These are phyloP conservation scores for Zoanthus gigantus DNA, from an alignment of 92 coral and sea anemone species.

Conservation along the genomic window DNA sequence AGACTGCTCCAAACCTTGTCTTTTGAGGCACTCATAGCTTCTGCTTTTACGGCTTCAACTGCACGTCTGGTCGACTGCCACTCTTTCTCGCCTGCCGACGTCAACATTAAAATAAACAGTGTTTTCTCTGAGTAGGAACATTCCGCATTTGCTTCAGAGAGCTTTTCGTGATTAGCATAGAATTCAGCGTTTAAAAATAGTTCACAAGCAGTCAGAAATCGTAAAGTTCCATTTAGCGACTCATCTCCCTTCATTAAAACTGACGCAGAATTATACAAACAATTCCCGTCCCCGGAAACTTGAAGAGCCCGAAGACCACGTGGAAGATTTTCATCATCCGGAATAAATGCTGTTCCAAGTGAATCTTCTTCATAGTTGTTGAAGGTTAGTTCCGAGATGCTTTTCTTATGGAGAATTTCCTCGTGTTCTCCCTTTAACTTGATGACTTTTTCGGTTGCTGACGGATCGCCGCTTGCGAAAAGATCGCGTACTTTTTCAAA, in stretches of 20 bases:
- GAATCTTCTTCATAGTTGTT: constrained; percentile 17
- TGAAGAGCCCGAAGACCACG: constrained; percentile 32
- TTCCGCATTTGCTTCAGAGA: constrained; percentile 17
- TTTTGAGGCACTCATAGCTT: constrained; percentile 46
- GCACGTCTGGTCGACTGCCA: constrained; percentile 27
- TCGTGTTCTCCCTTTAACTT: constrained; percentile 40
- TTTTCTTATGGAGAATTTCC: constrained; percentile 46
- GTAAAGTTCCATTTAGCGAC: constrained; percentile 46
- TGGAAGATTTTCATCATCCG: constrained; percentile 33
- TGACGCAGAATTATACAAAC: constrained; percentile 62
- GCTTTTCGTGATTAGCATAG: constrained; percentile 60
- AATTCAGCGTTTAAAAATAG: constrained; percentile 52
- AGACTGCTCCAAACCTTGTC: constrained; percentile 54
- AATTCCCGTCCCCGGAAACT: constrained; percentile 30
- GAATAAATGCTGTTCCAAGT: constrained; percentile 38
- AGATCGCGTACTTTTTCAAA: constrained; percentile 32
- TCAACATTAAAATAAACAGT: constrained; percentile 27
- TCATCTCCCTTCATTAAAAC: constrained; percentile 62
- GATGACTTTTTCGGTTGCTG: constrained; percentile 45
- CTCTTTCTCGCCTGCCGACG: constrained; percentile 42
- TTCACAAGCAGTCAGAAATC: constrained; percentile 60
- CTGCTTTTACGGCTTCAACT: constrained; percentile 44
- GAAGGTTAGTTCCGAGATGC: constrained; percentile 30
- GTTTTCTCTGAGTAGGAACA: constrained; percentile 37
- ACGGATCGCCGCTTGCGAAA: constrained; percentile 33